Evolutionary conservation across 2,888 invertebrate species (phyloP), one percentile per base, ranked within the genome.

Genomic region (Glaucopsyche alexis): DNA sequence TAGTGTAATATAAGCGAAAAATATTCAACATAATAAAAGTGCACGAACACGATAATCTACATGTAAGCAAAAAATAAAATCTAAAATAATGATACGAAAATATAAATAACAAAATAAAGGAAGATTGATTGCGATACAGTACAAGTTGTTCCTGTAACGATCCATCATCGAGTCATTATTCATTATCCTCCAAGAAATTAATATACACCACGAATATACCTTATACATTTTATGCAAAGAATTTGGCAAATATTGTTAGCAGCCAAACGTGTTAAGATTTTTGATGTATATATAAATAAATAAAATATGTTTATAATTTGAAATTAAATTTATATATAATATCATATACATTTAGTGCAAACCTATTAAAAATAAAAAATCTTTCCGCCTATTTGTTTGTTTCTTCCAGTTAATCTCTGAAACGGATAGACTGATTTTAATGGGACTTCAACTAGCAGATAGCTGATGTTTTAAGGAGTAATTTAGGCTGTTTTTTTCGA

Each of bases 41-140:
- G 29, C 4, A 29, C 29, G 29, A 29, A 29, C 29, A 29, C 29
- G 29, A 29, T 4, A 4, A 40, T n/a, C n/a, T n/a, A 65, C 5
- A 55, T 60, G 1, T 60, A 60, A 60, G 29, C 60, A 5, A 38
- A 60, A 38, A 60, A 60, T 60, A 38, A 60, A 60, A 38, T 29
- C 29, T 60, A 60, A 60, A 60, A 29, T 11, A 29, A 29, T 9
- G 42, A 42, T 3, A 40, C 6, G 60, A 60, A 29, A 60, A 55
- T 55, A 55, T 67, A 67, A 16, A 16, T 67, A 45, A 42, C 47
- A 29, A 29, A 49, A 40, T n/a, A 71, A 47, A 45, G 55, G 71
- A 71, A 71, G 71, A 71, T 42, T 71, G 71, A 71, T 71, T 38
- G 55, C 52, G 40, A 40, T 71, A 71, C 50, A 14, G 38, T 52